Conservation (phyloP, 2,888 invertebrate genomes). For the Epistrophella euchroma region DNA sequence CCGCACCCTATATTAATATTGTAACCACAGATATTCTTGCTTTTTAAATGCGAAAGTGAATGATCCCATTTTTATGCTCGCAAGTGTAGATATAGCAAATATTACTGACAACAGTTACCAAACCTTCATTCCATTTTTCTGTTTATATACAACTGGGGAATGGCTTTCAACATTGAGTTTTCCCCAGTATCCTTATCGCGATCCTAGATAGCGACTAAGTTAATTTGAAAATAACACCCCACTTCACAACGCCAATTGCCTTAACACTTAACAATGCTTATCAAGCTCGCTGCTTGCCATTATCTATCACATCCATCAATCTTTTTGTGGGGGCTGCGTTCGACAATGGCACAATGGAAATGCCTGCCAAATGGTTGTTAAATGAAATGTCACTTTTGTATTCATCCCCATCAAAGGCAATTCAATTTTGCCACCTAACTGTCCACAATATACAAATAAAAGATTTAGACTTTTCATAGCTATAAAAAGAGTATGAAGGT, state of each 20-base stretch:
- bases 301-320: conserved; percentile 29
- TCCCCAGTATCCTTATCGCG: conserved; percentile 22
- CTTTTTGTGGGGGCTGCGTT: conserved; percentile 1
- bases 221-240: conserved; percentile 44
- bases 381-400: conserved; percentile 58
- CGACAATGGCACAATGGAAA: conserved; percentile 28
- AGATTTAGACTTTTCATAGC: neutral
- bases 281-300: conserved; percentile 14
- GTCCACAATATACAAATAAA: conserved; percentile 42
- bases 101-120: conserved; percentile 4
- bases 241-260: conserved; percentile 14
- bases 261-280: conserved; percentile 6
- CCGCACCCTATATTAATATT: too few relatives aligned
- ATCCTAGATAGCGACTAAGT: conserved; percentile 36
- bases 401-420: conserved; percentile 34
- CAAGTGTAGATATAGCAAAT: too few relatives aligned
- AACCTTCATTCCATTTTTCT: neutral
- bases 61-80: too few relatives aligned
- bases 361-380: conserved; percentile 49
- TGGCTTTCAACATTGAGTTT: conserved; percentile 4
- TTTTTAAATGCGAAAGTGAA: too few relatives aligned
- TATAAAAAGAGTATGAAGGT: neutral
- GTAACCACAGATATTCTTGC: too few relatives aligned
- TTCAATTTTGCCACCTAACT: conserved; percentile 46
- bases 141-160: neutral